Evolutionary conservation across 1,140 invertebrate genomes (phyloP).

Genomic region (Dinoponera quadriceps): DNA sequence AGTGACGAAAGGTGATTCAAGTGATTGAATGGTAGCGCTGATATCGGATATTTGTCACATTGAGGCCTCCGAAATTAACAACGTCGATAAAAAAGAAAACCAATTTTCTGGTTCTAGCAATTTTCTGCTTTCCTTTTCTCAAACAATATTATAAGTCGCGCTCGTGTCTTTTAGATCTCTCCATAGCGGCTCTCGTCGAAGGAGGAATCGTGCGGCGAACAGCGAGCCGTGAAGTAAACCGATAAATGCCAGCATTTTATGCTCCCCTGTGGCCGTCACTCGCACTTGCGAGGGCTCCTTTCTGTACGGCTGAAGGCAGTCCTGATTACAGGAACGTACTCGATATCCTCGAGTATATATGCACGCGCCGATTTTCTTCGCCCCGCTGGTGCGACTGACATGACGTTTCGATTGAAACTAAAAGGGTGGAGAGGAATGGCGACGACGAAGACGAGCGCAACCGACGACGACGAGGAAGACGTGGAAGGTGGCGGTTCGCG

Average conservation of each 20-base stretch:
- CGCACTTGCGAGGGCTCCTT: slow-evolving; percentile 12
- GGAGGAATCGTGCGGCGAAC: too few species aligned
- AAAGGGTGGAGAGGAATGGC: slow-evolving; percentile 43
- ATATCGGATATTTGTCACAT: too few species aligned
- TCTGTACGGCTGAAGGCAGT: neutral
- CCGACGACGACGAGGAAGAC: neutral
- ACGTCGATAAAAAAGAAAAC: too few species aligned
- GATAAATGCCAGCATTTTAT: slow-evolving; percentile 1
- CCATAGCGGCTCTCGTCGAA: too few species aligned
- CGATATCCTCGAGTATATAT: slow-evolving; percentile 20
- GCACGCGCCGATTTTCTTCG: slow-evolving; percentile 51
- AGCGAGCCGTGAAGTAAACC: neutral
- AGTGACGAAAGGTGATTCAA: too few species aligned
- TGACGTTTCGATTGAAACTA: slow-evolving; percentile 58
- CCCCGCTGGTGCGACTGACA: slow-evolving; percentile 45
- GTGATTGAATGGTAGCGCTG: too few species aligned
- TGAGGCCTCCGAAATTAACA: too few species aligned
- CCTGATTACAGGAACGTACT: slow-evolving; percentile 18
- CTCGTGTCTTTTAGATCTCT: too few species aligned
- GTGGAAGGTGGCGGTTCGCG: neutral
- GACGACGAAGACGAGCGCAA: neutral
- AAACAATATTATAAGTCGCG: too few species aligned
- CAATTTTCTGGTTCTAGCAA: too few species aligned
- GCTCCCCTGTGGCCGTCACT: neutral
- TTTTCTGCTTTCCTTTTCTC: too few species aligned